Evolutionary conservation across 53 echinoderm and acorn worm species (phyloP).

Genomic region (Paracentrotus lividus): DNA sequence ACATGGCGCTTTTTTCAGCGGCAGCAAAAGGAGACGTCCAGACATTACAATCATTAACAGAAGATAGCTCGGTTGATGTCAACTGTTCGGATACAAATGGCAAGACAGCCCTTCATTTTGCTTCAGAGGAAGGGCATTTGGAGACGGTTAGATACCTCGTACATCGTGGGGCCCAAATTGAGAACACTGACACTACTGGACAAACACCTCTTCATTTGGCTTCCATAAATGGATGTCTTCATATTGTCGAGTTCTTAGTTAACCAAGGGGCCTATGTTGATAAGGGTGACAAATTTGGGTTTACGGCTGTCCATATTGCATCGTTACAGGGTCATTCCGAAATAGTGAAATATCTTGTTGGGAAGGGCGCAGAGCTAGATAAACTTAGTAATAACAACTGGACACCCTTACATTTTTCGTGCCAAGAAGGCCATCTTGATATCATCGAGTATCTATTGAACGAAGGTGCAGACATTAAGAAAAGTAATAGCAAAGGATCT

Average conservation of each 20-base stretch:
- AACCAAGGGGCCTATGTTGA: neutral
- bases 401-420: neutral
- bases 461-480: neutral
- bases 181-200: neutral
- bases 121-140: neutral
- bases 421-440: neutral
- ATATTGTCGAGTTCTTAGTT: neutral
- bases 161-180: neutral
- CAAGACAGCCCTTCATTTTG: neutral
- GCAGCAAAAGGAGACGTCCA: neutral
- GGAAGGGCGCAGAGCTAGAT: neutral
- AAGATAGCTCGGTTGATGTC: neutral
- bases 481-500: neutral
- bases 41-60: neutral
- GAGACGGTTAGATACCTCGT: neutral
- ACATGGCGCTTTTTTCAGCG: neutral
- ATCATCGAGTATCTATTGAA: neutral
- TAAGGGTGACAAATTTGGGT: neutral
- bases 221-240: neutral
- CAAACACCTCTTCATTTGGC: neutral
- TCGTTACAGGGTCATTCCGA: neutral
- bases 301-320: neutral
- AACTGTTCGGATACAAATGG: neutral
- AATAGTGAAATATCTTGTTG: neutral
- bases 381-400: neutral